Evolutionary conservation across 2,888 invertebrate genomes (phyloP), one percentile per base, ranked within the genome.

Genomic region (Crepidodera aurea): DNA sequence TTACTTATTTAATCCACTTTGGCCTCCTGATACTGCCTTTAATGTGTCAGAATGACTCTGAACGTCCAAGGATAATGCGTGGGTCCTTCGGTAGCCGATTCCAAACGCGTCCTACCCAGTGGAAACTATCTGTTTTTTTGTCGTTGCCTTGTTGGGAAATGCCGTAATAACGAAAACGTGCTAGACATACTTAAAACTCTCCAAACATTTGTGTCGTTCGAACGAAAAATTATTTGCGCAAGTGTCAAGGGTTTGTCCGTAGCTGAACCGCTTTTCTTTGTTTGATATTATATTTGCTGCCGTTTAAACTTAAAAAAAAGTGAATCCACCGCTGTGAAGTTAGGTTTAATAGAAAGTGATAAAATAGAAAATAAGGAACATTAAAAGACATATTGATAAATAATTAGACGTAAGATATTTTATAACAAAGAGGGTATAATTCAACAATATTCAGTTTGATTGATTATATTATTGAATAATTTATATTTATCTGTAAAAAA

Each of bases 151-250:
- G 39, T 13, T 60, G 60, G 67, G 66, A 71, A 66, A 53, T 60
- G 59, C 65, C 70, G 68, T 69, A 72, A 72, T 72, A 71, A 72
- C 71, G 58, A 39, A 62, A 64, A 72, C 73, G 71, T 73, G 73
- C 58, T 54, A 66, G 64, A 71, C 69, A 69, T 73, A 66, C 66
- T 37, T 40, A 61, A n/a, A 68, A 53, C 19, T 56, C 34, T 44
- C 40, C 40, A 51, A 60, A 62, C 67, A 63, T 69, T 68, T 64
- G 62, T 65, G 67, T 67, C 63, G 54, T 42, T 66, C 60, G 64
- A 66, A 66, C 57, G 66, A 64, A 63, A 66, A 69, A 69, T 69
- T 67, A 68, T 70, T 64, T 65, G 60, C 32, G n/a, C 32, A 10
- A 32, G 32, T 32, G 32, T n/a, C 32, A 32, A 32, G 32, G 10